Evolutionary conservation across 2,888 invertebrate species (phyloP).

Genomic region (Tipula lateralis): DNA sequence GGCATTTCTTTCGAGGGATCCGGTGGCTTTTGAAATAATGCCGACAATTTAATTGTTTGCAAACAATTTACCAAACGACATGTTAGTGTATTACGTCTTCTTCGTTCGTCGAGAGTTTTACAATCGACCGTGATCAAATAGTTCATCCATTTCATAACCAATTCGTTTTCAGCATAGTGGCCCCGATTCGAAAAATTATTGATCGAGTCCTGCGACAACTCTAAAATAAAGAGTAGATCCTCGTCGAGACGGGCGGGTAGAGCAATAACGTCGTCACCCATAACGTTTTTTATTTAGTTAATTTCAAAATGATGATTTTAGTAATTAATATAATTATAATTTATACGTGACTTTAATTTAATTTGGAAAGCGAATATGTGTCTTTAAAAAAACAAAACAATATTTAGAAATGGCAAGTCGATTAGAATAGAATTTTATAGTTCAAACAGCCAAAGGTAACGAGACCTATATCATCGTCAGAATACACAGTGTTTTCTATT

Average conservation of each 20-base stretch:
- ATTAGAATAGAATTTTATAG: neutral
- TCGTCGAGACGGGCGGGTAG: slow-evolving; percentile 33
- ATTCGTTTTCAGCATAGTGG: slow-evolving; percentile 29
- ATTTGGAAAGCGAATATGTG: neutral
- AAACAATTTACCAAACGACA: slow-evolving; percentile 40
- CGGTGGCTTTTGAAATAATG: slow-evolving; percentile 39
- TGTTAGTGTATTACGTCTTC: slow-evolving; percentile 41
- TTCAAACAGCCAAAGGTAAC: no score
- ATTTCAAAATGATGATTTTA: neutral
- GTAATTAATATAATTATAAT: neutral
- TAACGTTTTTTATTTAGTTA: neutral
- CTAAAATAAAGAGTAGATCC: slow-evolving; percentile 35
- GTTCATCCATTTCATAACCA: slow-evolving; percentile 36
- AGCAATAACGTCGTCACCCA: neutral
- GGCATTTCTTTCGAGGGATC: slow-evolving; percentile 34
- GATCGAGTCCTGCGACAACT: slow-evolving; percentile 32
- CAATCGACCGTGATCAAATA: slow-evolving; percentile 38
- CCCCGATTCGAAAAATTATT: slow-evolving; percentile 30
- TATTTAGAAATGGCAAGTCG: neutral
- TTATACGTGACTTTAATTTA: neutral
- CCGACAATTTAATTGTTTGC: slow-evolving; percentile 38
- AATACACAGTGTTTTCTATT: no score
- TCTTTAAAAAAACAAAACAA: neutral
- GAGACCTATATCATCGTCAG: no score
- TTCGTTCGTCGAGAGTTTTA: slow-evolving; percentile 33